These are phyloP conservation scores for Phrynocephalus vlangalii DNA, from an alignment of 2,797 vertebrate species.

Conservation along the genomic window DNA sequence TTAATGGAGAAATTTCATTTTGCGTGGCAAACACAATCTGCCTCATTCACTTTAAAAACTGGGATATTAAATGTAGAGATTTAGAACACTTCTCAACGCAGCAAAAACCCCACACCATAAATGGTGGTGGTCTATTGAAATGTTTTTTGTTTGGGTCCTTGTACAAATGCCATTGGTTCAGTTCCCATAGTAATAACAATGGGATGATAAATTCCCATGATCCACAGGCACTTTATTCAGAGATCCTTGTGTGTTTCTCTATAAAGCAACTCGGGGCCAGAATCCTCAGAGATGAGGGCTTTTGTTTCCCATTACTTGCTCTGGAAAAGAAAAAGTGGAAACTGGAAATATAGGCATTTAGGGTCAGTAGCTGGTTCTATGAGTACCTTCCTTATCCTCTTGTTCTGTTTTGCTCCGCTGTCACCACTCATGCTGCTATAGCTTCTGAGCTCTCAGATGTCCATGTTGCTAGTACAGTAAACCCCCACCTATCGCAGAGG, in stretches of 20 bases:
- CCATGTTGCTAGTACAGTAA: not conserved
- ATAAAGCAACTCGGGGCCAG: not conserved
- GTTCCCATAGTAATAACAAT: conserved; percentile 3
- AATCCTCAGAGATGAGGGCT: not conserved
- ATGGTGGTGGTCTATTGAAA: no score
- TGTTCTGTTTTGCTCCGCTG: not conserved
- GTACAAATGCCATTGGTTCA: not conserved
- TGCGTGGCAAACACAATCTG: conserved; percentile 32
- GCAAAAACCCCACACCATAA: not conserved
- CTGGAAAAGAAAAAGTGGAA: not conserved
- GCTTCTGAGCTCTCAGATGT: not conserved
- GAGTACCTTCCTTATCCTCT: no score
- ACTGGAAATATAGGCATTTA: not conserved
- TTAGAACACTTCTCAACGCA: conserved; percentile 30
- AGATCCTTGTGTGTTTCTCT: not conserved
- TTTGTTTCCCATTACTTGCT: not conserved
- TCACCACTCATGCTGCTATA: not conserved
- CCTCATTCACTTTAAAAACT: not conserved
- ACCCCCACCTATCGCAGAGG: no score
- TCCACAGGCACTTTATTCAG: not conserved
- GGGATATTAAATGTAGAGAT: not conserved
- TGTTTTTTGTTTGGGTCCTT: not conserved
- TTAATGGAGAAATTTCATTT: conserved; percentile 46
- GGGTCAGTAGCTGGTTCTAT: not conserved
- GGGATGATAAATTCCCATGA: not conserved